A percentile compares a stretch with the other conserved stretches of the same genome.
Evolutionary conservation across 1,140 invertebrate species (phyloP).

Genomic region (Cydia splendana): DNA sequence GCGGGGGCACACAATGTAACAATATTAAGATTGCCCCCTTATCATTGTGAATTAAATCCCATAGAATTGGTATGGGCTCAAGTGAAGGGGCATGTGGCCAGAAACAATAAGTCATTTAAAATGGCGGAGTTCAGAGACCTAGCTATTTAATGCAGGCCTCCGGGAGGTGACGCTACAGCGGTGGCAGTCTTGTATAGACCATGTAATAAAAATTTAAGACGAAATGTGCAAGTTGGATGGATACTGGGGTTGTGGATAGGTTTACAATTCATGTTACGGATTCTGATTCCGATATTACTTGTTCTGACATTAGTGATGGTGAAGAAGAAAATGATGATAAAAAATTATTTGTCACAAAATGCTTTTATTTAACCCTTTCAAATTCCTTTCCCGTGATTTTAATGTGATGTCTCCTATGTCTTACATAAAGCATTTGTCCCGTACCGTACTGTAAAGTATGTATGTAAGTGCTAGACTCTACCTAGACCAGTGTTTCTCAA

Average conservation of each 20-base stretch:
- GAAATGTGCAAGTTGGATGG: constrained; percentile 13
- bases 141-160: constrained; percentile 34
- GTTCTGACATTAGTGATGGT: background rate
- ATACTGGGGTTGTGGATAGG: background rate
- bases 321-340: background rate
- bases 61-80: constrained; percentile 62
- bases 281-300: background rate
- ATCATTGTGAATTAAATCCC: constrained; percentile 64
- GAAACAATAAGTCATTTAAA: constrained; percentile 36
- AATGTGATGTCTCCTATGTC: background rate
- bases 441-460: background rate
- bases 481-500: no score
- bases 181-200: constrained; percentile 35
- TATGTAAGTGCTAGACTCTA: no score
- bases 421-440: background rate
- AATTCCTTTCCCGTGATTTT: background rate
- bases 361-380: background rate
- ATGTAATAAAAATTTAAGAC: constrained; percentile 32
- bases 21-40: constrained; percentile 54
- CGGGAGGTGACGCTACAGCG: constrained; percentile 26
- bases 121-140: constrained; percentile 38
- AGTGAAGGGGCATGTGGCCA: constrained; percentile 54
- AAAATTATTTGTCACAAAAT: background rate
- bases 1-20: constrained; percentile 38
- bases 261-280: constrained; percentile 11